Conservation (phyloP, 2,888 invertebrate species). For the Ochlodes sylvanus region DNA sequence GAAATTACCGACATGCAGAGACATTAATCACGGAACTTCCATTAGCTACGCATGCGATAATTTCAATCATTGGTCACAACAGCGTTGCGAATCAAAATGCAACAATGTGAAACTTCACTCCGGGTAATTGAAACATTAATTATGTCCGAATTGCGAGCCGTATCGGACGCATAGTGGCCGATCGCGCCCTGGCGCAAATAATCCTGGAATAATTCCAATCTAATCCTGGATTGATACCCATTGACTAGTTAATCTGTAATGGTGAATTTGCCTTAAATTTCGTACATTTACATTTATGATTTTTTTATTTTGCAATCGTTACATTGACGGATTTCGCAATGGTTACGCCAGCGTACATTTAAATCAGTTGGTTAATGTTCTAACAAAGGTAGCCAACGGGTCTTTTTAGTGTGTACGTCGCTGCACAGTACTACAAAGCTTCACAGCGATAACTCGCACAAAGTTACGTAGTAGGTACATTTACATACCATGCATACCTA, state of each 20-base stretch:
- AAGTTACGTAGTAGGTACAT: no score
- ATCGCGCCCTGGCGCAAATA: slow-evolving; percentile 20
- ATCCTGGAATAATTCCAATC: slow-evolving; percentile 15
- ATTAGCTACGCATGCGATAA: background rate
- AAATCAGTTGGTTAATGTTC: no score
- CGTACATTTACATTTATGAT: background rate
- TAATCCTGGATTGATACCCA: slow-evolving; percentile 11
- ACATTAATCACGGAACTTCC: background rate
- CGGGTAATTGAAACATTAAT: slow-evolving; percentile 34
- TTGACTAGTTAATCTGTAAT: slow-evolving; percentile 10
- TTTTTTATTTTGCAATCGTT: background rate
- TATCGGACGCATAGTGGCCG: slow-evolving; percentile 8
- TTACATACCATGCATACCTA: no score
- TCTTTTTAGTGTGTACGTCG: no score
- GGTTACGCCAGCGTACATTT: no score
- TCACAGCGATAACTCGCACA: no score
- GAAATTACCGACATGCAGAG: background rate
- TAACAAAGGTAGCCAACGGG: no score
- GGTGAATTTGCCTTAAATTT: background rate
- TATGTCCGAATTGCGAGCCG: slow-evolving; percentile 18
- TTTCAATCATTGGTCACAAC: slow-evolving; percentile 6
- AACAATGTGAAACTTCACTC: slow-evolving; percentile 34
- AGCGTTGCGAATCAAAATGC: slow-evolving; percentile 21
- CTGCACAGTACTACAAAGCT: no score
- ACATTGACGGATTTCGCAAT: no score